A percentile compares a stretch with the other conserved stretches of the same genome.
Evolutionary conservation across 2,888 invertebrate species (phyloP).

Genomic region (Drosophila trichaetosa): DNA sequence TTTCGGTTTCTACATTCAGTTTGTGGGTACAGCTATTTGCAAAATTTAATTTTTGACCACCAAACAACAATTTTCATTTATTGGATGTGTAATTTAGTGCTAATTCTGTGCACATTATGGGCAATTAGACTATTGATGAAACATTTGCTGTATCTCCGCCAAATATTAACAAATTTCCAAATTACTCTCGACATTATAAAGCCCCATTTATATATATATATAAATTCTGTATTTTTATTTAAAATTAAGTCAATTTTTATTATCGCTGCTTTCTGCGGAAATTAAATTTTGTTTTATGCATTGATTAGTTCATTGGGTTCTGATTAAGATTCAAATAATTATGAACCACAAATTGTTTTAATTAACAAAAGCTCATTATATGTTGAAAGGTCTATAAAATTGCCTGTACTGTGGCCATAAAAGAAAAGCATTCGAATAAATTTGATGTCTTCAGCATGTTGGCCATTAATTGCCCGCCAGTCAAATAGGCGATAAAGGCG

Average conservation of each 20-base stretch:
- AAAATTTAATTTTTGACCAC: conserved; percentile 67
- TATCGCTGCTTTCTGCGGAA: conserved; percentile 36
- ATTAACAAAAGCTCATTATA: conserved; percentile 49
- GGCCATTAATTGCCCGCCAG: conserved; percentile 29
- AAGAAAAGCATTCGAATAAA: conserved; percentile 25
- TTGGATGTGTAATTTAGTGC: conserved; percentile 73
- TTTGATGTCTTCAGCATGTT: conserved; percentile 16
- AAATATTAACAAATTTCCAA: neutral
- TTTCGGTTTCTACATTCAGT: conserved; percentile 1
- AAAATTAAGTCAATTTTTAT: conserved; percentile 50
- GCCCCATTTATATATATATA: too few relatives aligned
- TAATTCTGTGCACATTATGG: conserved; percentile 75
- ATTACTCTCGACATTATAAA: neutral
- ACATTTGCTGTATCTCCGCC: conserved; percentile 57
- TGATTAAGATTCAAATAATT: conserved; percentile 70
- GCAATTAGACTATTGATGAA: conserved; percentile 78
- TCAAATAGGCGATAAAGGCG: conserved; percentile 31
- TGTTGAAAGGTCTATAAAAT: conserved; percentile 42
- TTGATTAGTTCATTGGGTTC: conserved; percentile 70
- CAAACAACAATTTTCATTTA: conserved; percentile 45
- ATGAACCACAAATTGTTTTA: conserved; percentile 53
- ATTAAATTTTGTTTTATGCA: conserved; percentile 57
- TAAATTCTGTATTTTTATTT: conserved; percentile 54
- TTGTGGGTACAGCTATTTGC: conserved; percentile 43
- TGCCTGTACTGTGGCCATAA: conserved; percentile 22